A percentile compares a stretch with the other conserved stretches of the same genome.
Evolutionary conservation across 2,888 invertebrate genomes (phyloP).

Genomic region (Pecten maximus): DNA sequence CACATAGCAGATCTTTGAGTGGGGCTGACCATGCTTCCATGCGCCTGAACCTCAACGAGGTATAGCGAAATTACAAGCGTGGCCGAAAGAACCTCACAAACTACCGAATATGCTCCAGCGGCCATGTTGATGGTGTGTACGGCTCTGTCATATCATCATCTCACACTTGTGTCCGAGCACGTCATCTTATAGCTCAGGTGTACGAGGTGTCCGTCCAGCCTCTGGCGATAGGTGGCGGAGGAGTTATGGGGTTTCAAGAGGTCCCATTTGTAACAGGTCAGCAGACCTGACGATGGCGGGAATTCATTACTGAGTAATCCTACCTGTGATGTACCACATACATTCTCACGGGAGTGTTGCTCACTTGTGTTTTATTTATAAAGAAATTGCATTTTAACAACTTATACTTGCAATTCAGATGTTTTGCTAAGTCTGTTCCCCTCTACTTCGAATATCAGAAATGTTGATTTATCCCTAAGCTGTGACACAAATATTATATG

Average conservation of each 20-base stretch:
- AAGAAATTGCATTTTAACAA: too few relatives aligned
- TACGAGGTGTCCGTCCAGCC: background rate
- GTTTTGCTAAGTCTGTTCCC: too few relatives aligned
- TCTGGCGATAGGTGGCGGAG: background rate
- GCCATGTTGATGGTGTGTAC: constrained; percentile 3
- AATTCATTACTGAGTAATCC: background rate
- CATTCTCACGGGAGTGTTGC: background rate
- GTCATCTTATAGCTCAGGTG: constrained; percentile 8
- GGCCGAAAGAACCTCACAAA: background rate
- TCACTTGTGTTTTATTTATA: too few relatives aligned
- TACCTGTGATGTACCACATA: background rate
- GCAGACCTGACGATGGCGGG: background rate
- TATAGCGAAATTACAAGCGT: background rate
- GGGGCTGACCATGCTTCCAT: constrained; percentile 60
- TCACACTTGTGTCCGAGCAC: background rate
- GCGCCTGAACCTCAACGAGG: constrained; percentile 39
- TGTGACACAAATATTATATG: background rate
- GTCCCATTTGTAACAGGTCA: background rate
- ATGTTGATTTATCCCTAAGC: too few relatives aligned
- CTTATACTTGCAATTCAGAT: too few relatives aligned
- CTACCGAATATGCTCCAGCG: background rate
- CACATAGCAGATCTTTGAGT: constrained; percentile 60
- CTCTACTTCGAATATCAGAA: too few relatives aligned
- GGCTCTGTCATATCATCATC: background rate
- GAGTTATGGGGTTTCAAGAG: background rate